Base-by-base conservation (phyloP, 2,888 invertebrate species). In the Eupithecia inturbata region DNA sequence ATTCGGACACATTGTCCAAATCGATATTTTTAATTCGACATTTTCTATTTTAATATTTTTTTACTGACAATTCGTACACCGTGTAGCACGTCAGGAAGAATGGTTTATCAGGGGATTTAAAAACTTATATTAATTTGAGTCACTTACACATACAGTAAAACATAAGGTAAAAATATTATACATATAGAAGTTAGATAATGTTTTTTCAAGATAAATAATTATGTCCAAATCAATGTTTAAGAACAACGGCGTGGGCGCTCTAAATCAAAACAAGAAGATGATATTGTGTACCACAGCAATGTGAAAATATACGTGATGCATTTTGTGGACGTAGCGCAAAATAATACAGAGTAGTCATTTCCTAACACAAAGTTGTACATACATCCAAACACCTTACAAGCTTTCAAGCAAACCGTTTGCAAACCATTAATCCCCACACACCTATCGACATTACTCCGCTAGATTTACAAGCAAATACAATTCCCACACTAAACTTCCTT, bases 401-500 rank as follows among this genome's bases (percentile, higher is more conserved):
- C 39, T 66, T 16, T 36, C 39, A 66, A 66, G 22, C 16, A 22
- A 66, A 66, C 22, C 39, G 66, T 49, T 53, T 22, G 33, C 49
- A 57, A 41, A 7, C 67, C 36, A 68, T 53, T 68, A 68, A 68
- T 66, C 66, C 36, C 36, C n/a, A 3, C 73, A 70, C 70, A 69
- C 70, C 69, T 62, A 62, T 71, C 67, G 49, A 62, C 67, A 31
- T 49, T 53, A 66, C 41, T 36, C 41, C 57, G 19, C 62, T 28
- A 68, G 72, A 71, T 73, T 70, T 73, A 70, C 66, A 67, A 73
- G 62, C 33, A 26, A 62, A 66, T 39, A 63, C 53, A n/a, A 72
- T 73, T 71, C 74, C 73, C 69, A 75, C 76, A 73, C 68, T 68
- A 60, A 74, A 39, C 71, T 74, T 71, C 45, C 41, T 33, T 45